Percentiles rank a stretch among this genome's conserved stretches.
These are phyloP conservation scores for Noctua fimbriata DNA, from an alignment of 2,888 invertebrate species.

Conservation along the genomic window DNA sequence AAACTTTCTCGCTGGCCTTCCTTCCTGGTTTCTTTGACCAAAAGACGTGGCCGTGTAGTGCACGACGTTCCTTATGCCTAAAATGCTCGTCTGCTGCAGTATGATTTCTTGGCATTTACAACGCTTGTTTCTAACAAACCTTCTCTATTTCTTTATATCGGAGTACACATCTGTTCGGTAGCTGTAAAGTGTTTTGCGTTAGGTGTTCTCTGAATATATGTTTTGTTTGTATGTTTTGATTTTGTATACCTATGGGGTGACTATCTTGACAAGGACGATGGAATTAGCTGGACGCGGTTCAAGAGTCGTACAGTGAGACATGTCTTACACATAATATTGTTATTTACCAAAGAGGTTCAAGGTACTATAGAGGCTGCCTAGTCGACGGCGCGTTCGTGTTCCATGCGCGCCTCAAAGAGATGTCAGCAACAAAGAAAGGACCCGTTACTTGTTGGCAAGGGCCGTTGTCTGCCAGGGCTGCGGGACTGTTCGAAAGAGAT, in stretches of 20 bases:
- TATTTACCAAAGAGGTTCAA: background rate
- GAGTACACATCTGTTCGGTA: conserved; percentile 37
- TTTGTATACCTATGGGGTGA: conserved; percentile 24
- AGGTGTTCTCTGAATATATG: conserved; percentile 40
- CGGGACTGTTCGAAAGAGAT: too few relatives aligned
- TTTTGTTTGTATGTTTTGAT: conserved; percentile 37
- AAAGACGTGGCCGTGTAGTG: background rate
- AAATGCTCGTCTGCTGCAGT: background rate
- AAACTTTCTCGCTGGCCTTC: background rate
- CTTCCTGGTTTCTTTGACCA: background rate
- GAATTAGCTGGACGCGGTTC: background rate
- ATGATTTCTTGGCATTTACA: background rate
- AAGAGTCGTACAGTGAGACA: background rate
- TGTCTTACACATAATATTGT: background rate
- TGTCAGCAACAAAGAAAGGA: too few relatives aligned
- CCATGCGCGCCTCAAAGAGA: too few relatives aligned
- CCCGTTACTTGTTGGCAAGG: too few relatives aligned
- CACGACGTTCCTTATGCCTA: background rate
- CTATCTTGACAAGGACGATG: background rate
- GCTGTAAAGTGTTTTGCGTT: conserved; percentile 46
- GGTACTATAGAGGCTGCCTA: background rate
- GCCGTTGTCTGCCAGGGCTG: too few relatives aligned
- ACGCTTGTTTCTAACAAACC: background rate
- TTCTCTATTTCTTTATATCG: conserved; percentile 29
- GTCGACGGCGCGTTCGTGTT: too few relatives aligned